Evolutionary conservation across 2,113 vertebrate species (phyloP), one percentile per base, ranked within the genome.

Genomic region (Eublepharis macularius): DNA sequence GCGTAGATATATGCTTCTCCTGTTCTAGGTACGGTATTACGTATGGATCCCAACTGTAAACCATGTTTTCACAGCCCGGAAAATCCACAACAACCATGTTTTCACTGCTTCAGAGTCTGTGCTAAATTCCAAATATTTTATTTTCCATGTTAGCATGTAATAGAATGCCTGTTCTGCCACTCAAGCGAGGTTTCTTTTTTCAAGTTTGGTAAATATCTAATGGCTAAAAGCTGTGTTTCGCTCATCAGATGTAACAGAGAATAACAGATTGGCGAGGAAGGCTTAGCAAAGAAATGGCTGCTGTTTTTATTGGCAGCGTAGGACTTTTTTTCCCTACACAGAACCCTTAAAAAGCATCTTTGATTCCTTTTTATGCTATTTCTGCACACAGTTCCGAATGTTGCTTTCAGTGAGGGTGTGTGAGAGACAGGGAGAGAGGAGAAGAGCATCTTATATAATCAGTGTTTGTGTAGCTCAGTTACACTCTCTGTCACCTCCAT

Each of bases 201-300:
- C 45, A 63, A 60, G 8, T 8, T 1, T 49, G 32, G 57, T 73
- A 78, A n/a, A 68, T 88, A 21, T 32, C 16, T 83, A 57, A 32
- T 51, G 32, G 80, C 11, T 90, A 47, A 70, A 86, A 86, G n/a
- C 47, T 11, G 72, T 6, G 77, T 88, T 82, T 78, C 34, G 60
- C 14, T 81, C 49, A 51, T 36, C 1, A 29, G 41, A 29, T 26
- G 10, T 39, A 70, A 70, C 72, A 12, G 43, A 45, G 41, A 74
- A 45, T 12, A 45, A 9, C 72, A 47, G 69, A 70, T 24, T 6
- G 69, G 69, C 21, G 14, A 36, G 34, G 66, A 34, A 68, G 12
- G 5, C n/a, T 69, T 69, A 69, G 5, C 66, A 69, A 5, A 16
- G n/a, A 34, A 16, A 69, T 36, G 14, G 66, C 66, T 19, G 6